Evolutionary conservation across 2,797 vertebrate genomes (phyloP).

Genomic region (Poeciliopsis paucimaculata): DNA sequence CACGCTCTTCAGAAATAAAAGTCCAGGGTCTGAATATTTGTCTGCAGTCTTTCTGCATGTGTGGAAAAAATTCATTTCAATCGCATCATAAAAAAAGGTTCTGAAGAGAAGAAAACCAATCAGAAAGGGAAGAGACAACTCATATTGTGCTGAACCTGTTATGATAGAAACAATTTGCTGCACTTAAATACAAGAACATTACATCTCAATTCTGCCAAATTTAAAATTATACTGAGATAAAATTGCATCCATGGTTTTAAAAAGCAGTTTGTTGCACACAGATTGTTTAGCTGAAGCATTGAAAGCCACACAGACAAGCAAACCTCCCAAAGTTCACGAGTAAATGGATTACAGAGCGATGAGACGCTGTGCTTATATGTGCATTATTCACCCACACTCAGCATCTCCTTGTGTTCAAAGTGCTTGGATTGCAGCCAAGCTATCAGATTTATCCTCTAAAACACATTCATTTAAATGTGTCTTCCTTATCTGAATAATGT

Average conservation of each 20-base stretch:
- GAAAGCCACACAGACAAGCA: conserved; percentile 4
- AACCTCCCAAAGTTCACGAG: conserved; percentile 6
- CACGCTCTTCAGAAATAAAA: background rate
- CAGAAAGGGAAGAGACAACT: background rate
- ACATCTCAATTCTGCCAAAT: conserved; percentile 5
- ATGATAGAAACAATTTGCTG: conserved; percentile 17
- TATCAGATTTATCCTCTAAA: conserved; percentile 40
- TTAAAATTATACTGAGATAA: background rate
- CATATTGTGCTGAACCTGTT: conserved; percentile 2
- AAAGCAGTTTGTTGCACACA: conserved; percentile 19
- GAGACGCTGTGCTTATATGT: conserved; percentile 29
- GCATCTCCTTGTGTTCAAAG: conserved; percentile 24
- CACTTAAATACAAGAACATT: conserved; percentile 10
- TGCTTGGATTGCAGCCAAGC: conserved; percentile 28
- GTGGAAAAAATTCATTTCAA: conserved; percentile 13
- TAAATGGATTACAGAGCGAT: conserved; percentile 44
- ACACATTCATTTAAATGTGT: conserved; percentile 21
- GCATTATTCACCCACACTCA: conserved; percentile 7
- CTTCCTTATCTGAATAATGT: conserved; percentile 19
- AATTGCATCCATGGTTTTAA: background rate
- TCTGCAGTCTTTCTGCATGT: background rate
- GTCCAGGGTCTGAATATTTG: background rate
- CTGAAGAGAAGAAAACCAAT: background rate
- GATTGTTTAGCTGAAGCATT: conserved; percentile 13
- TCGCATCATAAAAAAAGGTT: background rate